These are phyloP conservation scores for Cephus rjabovi DNA, from an alignment of 2,888 invertebrate species.

Conservation along the genomic window DNA sequence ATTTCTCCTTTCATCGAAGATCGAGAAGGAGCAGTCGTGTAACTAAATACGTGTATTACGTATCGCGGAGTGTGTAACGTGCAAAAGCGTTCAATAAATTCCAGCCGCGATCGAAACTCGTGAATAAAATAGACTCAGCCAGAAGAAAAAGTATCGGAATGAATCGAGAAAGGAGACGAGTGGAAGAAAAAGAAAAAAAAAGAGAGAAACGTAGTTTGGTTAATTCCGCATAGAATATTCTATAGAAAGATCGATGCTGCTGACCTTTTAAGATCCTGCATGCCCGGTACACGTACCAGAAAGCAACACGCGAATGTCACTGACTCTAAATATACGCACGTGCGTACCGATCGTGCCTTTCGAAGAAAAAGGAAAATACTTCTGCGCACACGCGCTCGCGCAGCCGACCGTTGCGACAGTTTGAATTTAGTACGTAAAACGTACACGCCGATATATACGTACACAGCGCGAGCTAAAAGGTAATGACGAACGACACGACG, in stretches of 20 bases:
- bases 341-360: neutral
- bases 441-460: neutral
- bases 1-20: neutral
- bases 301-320: conserved; percentile 27
- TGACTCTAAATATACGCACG: conserved; percentile 36
- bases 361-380: neutral
- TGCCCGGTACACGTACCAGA: conserved; percentile 9
- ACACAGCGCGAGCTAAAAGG: neutral
- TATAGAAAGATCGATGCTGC: conserved; percentile 13
- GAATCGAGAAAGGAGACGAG: neutral
- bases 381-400: neutral
- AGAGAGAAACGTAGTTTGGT: neutral
- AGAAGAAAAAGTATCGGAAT: neutral
- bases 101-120: neutral
- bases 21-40: neutral
- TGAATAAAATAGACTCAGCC: neutral
- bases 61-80: neutral
- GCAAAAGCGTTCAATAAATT: neutral
- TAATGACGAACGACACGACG: neutral
- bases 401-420: neutral
- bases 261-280: conserved; percentile 35
- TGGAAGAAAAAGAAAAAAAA: neutral
- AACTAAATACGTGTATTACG: neutral
- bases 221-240: conserved; percentile 13
- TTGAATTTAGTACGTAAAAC: neutral